A percentile compares a stretch with the other conserved stretches of the same genome.
phyloP scores from a whole-genome alignment of 2,797 vertebrate species.

The Meriones psammophilus region DNA sequence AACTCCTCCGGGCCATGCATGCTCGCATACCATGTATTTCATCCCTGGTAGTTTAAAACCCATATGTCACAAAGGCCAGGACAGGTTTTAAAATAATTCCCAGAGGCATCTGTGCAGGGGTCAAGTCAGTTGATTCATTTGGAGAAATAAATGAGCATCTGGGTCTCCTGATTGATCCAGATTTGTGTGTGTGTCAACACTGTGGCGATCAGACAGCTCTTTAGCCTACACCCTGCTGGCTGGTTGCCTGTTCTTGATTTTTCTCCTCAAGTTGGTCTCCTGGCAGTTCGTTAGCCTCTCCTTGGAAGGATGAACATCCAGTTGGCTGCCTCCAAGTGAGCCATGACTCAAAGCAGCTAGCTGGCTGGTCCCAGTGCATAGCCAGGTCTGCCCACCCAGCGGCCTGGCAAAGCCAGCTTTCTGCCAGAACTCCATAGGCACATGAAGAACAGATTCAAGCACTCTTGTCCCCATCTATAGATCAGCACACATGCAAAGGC shows the following conservation, averaged over 20 bases:
- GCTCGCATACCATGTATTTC: neutral
- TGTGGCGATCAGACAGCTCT: neutral
- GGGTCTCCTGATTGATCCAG: neutral
- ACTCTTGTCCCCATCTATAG: neutral
- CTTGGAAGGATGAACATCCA: neutral
- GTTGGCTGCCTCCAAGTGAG: neutral
- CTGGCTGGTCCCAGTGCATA: neutral
- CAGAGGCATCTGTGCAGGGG: neutral
- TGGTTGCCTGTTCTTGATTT: neutral
- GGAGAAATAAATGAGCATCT: neutral
- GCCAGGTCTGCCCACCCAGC: neutral
- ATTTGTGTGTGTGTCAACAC: constrained; percentile 9
- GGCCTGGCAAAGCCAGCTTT: neutral
- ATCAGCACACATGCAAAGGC: fast-evolving
- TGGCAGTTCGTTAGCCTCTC: neutral
- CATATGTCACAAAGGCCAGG: too few species aligned
- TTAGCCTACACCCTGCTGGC: neutral
- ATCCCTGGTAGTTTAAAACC: neutral
- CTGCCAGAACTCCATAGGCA: neutral
- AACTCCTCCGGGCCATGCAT: neutral
- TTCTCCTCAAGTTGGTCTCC: constrained; percentile 32
- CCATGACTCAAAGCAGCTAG: neutral
- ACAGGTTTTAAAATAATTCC: neutral
- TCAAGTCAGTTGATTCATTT: neutral
- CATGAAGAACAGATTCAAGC: neutral